A percentile compares a stretch with the other conserved stretches of the same genome.
phyloP scores from a whole-genome alignment of 1,140 invertebrate genomes.

The Diplogasteroides magnus region DNA sequence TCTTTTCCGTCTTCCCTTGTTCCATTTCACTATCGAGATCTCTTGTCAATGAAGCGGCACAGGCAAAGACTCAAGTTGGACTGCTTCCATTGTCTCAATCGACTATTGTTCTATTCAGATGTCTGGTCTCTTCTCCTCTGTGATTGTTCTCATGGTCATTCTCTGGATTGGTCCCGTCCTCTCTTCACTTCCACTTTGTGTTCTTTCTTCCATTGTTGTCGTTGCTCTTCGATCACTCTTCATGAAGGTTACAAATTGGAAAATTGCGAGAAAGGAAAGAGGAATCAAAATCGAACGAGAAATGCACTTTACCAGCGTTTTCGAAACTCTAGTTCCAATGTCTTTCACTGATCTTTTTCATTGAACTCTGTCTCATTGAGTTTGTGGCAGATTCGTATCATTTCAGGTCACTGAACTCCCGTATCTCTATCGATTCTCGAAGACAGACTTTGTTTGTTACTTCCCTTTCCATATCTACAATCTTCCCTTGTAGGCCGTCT shows the following conservation, averaged over 20 bases:
- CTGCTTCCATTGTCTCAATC: neutral
- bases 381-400: neutral
- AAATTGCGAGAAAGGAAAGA: neutral
- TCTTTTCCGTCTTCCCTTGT: slow-evolving; percentile 61
- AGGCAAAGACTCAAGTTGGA: slow-evolving; percentile 56
- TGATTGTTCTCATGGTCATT: slow-evolving; percentile 58
- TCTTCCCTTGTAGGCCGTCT: slow-evolving; percentile 11
- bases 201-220: slow-evolving; percentile 24
- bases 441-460: slow-evolving; percentile 19
- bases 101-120: slow-evolving; percentile 30
- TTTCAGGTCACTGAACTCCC: slow-evolving; percentile 7
- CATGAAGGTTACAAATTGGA: slow-evolving; percentile 4
- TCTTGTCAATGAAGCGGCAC: slow-evolving; percentile 58
- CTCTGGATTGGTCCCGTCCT: slow-evolving; percentile 59
- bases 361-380: neutral
- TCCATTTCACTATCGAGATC: slow-evolving; percentile 53
- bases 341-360: too few relatives aligned
- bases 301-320: too few relatives aligned
- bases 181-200: slow-evolving; percentile 57
- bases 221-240: slow-evolving; percentile 17
- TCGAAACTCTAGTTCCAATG: too few relatives aligned
- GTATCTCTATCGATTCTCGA: slow-evolving; percentile 17
- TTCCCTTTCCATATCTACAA: neutral
- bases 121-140: slow-evolving; percentile 37
- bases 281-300: too few relatives aligned